phyloP scores from a whole-genome alignment of 2,113 vertebrate genomes.

The Dipodomys stephensi region DNA sequence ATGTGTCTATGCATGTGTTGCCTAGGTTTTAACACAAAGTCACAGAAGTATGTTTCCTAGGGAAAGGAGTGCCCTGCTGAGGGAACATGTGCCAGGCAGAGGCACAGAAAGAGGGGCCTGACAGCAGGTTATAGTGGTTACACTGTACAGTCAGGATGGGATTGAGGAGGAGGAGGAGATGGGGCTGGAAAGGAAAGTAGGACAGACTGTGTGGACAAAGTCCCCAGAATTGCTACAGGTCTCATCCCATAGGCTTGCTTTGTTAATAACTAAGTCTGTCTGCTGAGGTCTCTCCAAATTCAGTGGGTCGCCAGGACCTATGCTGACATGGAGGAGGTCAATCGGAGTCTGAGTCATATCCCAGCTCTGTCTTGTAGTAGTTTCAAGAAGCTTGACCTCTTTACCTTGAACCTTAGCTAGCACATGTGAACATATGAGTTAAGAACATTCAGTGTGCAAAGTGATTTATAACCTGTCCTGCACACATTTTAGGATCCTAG shows the following conservation, averaged over 20 bases:
- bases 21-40: not conserved
- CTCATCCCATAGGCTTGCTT: not conserved
- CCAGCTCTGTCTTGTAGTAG: not conserved
- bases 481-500: not conserved
- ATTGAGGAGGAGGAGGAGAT: no score
- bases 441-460: constrained; percentile 46
- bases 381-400: constrained; percentile 38
- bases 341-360: not conserved
- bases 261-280: not conserved
- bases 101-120: no score
- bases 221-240: not conserved
- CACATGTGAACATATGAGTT: constrained; percentile 27
- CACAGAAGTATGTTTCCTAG: not conserved
- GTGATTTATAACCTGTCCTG: constrained; percentile 63
- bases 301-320: not conserved
- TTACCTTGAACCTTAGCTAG: constrained; percentile 35
- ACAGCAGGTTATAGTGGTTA: not conserved
- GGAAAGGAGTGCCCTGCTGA: not conserved
- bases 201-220: not conserved
- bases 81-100: not conserved
- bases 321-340: not conserved
- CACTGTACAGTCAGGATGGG: not conserved
- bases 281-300: not conserved
- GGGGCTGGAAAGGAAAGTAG: not conserved
- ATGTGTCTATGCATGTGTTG: not conserved